Evolutionary conservation across 2,113 vertebrate species (phyloP), one percentile per base, ranked within the genome.

Genomic region (Alethe diademata): DNA sequence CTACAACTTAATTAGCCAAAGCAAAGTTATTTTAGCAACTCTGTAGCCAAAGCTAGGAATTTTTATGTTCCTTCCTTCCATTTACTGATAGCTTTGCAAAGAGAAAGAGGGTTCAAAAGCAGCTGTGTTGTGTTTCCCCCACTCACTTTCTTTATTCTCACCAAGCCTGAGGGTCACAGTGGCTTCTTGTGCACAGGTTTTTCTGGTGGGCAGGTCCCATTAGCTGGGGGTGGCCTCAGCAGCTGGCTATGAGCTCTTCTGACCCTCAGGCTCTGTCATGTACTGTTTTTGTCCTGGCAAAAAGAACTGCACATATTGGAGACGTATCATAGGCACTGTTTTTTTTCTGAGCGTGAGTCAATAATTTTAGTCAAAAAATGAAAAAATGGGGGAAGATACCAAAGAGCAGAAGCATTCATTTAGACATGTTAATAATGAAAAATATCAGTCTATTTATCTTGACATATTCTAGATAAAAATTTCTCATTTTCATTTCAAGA

Each of bases 401-500:
- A 4, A 92, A 73, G 51, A 57, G 10, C 24, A 70, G 47, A 89
- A 51, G 16, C 35, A 74, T 66, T 92, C 4, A 50, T 72, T 92
- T 86, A 80, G 66, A 57, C 12, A 48, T 91, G 60, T 93, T 78
- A 89, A 74, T 92, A 89, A 78, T 91, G 38, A 91, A 92, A 92
- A 90, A 40, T 74, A 67, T 28, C 51, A 67, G 43, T 35, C 56
- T 58, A 42, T 80, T 74, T 58, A 50, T 26, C 22, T 69, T 69
- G 65, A 71, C 51, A 71, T 80, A 87, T 71, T 81, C 69, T 48
- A 64, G 65, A 74, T 60, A 78, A 84, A 88, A 75, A 14, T 29
- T 85, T 94, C 66, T 78, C n/a, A 40, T 82, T 96, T 91, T 91
- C 47, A 23, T 95, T 91, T 95, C 80, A 87, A 66, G 73, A 60